phyloP scores from a whole-genome alignment of 2,797 vertebrate species.

The Argyrosomus regius region DNA sequence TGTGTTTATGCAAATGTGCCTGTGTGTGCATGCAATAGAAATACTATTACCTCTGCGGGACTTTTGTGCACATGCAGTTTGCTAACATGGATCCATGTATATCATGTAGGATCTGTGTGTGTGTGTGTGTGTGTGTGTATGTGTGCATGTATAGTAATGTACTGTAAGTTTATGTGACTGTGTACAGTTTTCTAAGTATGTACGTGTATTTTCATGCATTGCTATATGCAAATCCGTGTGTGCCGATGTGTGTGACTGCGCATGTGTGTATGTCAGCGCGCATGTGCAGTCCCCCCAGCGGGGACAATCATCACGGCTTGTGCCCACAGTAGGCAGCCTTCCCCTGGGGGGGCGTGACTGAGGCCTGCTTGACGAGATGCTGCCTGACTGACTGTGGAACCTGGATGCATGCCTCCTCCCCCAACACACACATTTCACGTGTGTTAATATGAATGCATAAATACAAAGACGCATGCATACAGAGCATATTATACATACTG shows the following conservation, averaged over 20 bases:
- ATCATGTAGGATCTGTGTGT: constrained; percentile 3
- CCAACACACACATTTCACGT: constrained; percentile 39
- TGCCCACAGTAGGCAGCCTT: constrained; percentile 84
- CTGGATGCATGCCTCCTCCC: constrained; percentile 70
- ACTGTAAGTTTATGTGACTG: constrained; percentile 2
- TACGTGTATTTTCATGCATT: constrained; percentile 30
- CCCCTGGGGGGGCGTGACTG: constrained; percentile 83
- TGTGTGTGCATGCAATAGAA: constrained; percentile 56
- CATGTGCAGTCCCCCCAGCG: constrained; percentile 75
- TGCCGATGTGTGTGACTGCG: constrained; percentile 32
- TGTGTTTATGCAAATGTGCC: constrained; percentile 59
- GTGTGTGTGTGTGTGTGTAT: constrained; percentile 6
- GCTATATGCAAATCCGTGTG: constrained; percentile 48
- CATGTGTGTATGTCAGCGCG: constrained; percentile 57
- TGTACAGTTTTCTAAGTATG: constrained; percentile 19
- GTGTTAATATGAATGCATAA: constrained; percentile 47
- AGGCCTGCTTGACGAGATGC: constrained; percentile 86
- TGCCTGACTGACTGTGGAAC: constrained; percentile 86
- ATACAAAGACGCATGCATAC: constrained; percentile 47
- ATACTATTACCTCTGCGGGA: constrained; percentile 44
- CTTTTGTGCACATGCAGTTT: constrained; percentile 16
- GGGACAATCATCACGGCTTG: constrained; percentile 86
- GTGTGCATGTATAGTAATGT: not conserved
- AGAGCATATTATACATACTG: constrained; percentile 9
- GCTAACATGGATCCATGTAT: no score